Base-by-base conservation (phyloP, 2,888 invertebrate genomes). In the Orthosia gracilis region DNA sequence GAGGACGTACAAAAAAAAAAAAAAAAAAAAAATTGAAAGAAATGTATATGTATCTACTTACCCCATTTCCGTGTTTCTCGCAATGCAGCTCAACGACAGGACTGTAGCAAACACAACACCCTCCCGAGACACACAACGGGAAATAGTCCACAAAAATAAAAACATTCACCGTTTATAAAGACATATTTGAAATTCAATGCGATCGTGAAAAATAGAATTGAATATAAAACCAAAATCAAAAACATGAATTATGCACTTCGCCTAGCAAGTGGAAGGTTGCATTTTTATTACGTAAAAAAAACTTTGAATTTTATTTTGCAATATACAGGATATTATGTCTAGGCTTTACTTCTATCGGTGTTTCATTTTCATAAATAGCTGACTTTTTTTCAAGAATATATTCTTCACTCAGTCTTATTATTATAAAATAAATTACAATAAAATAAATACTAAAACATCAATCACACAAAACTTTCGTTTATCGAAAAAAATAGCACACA, bases 161-260 rank as follows among this genome's bases (percentile, higher is more conserved):
- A 92, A 91, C 91, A 92, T 90, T 76, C 91, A 87, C 90, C 92
- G 92, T 89, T 94, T 96, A 95, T 96, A 96, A 94, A 92, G 94
- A 90, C 92, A 90, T 93, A 96, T 96, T 96, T 96, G 95, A 93
- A 95, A 94, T 95, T 96, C 96, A 96, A 96, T 95, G 89, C 85
- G 94, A 88, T 91, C 88, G 90, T 95, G 94, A 96, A 95, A 96
- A 95, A 96, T 96, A 88, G 92, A 84, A 86, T 90, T 87, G 90
- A 90, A 93, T 95, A 91, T 89, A 88, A 92, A 91, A 92, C 88
- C 84, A 88, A 94, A 93, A 93, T 93, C 91, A 85, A 86, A 89
- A 88, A 88, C 89, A 85, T 89, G 91, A 91, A 92, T 92, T 92
- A 94, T 93, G 90, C 93, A 92, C 91, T 89, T 86, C 85, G 82